Evolutionary conservation across 2,888 invertebrate genomes (phyloP).

Genomic region (Tiphia femorata): DNA sequence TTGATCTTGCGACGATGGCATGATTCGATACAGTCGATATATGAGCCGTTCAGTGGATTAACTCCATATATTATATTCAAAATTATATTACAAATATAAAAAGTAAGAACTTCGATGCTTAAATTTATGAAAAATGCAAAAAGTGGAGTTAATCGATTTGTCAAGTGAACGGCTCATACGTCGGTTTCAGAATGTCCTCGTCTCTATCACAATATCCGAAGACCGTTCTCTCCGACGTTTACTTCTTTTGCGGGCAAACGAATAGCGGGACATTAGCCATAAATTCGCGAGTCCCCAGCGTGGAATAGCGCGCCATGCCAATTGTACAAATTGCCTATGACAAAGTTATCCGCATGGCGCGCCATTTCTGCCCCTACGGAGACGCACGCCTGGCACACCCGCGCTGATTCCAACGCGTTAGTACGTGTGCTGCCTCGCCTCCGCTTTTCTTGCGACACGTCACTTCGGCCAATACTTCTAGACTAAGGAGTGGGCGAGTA

Average conservation of each 20-base stretch:
- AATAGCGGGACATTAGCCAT: conserved; percentile 52
- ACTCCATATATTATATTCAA: no score
- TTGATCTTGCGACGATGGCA: no score
- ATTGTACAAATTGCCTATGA: conserved; percentile 69
- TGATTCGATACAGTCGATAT: no score
- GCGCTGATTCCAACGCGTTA: no score
- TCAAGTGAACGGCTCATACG: no score
- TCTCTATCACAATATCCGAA: neutral
- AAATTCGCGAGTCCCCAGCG: conserved; percentile 66
- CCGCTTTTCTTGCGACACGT: conserved; percentile 2
- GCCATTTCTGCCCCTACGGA: conserved; percentile 25
- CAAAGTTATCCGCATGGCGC: conserved; percentile 63
- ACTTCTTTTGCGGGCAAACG: neutral
- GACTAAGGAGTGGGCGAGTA: conserved; percentile 19
- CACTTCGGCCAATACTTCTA: neutral
- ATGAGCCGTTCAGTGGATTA: no score
- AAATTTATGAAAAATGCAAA: no score
- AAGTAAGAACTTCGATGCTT: no score
- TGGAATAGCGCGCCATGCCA: conserved; percentile 60
- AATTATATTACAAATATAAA: no score
- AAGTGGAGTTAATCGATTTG: no score
- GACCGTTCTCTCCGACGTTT: conserved; percentile 3
- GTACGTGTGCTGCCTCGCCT: no score
- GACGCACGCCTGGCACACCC: conserved; percentile 28
- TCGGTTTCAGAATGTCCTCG: neutral